phyloP scores from a whole-genome alignment of 1,140 invertebrate genomes.

The Ostrea edulis region DNA sequence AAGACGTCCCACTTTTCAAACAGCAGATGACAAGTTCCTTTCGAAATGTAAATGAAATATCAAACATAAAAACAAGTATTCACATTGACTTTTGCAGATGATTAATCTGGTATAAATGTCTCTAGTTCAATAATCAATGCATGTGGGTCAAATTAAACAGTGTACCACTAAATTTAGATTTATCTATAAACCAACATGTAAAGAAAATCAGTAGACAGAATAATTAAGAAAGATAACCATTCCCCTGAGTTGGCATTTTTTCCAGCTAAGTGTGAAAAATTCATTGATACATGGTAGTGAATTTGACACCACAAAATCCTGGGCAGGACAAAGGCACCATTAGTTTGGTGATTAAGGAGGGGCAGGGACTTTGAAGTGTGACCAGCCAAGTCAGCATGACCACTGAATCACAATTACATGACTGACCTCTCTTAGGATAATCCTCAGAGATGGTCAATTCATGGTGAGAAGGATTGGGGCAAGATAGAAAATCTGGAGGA shows the following conservation, averaged over 20 bases:
- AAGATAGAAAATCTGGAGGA: not conserved
- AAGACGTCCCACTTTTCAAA: not conserved
- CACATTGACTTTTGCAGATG: too few species aligned
- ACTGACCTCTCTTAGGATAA: constrained; percentile 14
- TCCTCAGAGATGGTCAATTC: not conserved
- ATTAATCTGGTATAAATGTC: not conserved
- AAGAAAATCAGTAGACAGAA: constrained; percentile 1
- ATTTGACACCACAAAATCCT: not conserved
- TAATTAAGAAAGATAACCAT: not conserved
- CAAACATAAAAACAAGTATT: too few species aligned
- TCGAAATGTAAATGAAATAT: too few species aligned
- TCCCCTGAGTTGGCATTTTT: constrained; percentile 25
- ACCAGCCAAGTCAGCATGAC: constrained; percentile 2
- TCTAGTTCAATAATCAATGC: not conserved
- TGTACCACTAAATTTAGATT: not conserved
- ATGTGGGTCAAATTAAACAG: not conserved
- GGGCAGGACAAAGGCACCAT: constrained; percentile 24
- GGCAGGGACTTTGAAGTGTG: constrained; percentile 5
- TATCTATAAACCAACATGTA: not conserved
- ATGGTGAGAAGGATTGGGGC: not conserved
- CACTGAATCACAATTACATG: not conserved
- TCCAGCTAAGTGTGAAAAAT: constrained; percentile 15
- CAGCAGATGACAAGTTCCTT: too few species aligned
- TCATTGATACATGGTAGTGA: constrained; percentile 1
- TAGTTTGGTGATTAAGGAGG: constrained; percentile 2